Base-by-base conservation (phyloP, 2,797 vertebrate species). In the Anas bernieri region DNA sequence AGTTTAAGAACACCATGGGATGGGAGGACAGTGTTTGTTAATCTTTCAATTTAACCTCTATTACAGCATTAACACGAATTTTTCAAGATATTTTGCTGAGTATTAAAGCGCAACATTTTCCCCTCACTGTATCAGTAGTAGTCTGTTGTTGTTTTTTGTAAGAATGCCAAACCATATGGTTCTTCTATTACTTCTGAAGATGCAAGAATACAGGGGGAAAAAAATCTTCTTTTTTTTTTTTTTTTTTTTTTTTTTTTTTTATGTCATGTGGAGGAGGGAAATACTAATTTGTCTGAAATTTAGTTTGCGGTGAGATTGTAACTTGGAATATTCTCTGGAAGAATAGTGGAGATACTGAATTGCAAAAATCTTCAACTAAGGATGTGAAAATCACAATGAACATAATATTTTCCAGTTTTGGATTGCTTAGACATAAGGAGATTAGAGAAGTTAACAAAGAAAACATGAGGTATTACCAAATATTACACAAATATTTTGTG, bases 1-100 rank as follows among this genome's bases (percentile, higher is more conserved):
- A 45, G 39, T 76, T 94, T 67, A 52, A 70, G 18, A 45, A 5
- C 8, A 84, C 35, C 22, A 20, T 56, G 15, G 17, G 16, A 82
- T 67, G 28, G 74, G 26, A 94, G 43, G 43, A 11, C 13, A 67
- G 17, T 11, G 30, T 41, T 50, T 26, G 31, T 45, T 74, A 90
- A 67, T 70, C 43, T 84, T 86, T 41, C n/a, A 21, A 55, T 88
- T 94, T 84, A 93, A 84, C 63, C 43, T 82, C 59, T 86, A 90
- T 63, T 79, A 73, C 28, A 63, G 28, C 20, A 81, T 66, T 86
- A 62, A 2, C 4, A 45, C 13, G 37, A 12, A 3, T 30, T 56
- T 89, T 91, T 92, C 3, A 3, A 62, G 17, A 45, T 18, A 63
- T 76, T 83, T 90, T 75, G 0, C 64, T 66, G 41, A 17, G 20